Conservation (phyloP, 2,797 vertebrate genomes). For the Thaleichthys pacificus region DNA sequence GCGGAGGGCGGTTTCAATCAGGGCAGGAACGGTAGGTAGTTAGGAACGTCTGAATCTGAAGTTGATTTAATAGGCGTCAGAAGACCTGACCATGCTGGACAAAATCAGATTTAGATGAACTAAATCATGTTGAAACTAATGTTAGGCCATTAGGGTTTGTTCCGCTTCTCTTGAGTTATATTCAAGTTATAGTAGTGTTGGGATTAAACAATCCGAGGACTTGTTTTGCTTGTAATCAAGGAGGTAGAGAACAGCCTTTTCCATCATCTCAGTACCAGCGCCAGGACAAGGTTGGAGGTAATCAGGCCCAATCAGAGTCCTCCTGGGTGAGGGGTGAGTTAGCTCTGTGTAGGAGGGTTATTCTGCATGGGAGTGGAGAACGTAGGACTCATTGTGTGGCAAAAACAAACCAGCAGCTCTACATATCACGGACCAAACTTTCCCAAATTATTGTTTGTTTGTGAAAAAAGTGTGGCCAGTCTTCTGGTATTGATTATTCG, state of each 20-base stretch:
- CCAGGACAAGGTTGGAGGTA: slow-evolving; percentile 42
- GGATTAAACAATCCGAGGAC: slow-evolving; percentile 22
- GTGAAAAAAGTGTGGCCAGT: slow-evolving; percentile 26
- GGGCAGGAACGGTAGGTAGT: slow-evolving; percentile 7
- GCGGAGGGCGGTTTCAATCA: slow-evolving; percentile 48
- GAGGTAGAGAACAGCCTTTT: slow-evolving; percentile 38
- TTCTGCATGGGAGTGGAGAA: slow-evolving; percentile 19
- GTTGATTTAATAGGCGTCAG: too few species aligned
- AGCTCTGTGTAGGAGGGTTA: slow-evolving; percentile 25
- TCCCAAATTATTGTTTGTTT: slow-evolving; percentile 30
- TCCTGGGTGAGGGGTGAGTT: slow-evolving; percentile 32
- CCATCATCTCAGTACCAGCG: slow-evolving; percentile 35
- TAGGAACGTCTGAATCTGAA: slow-evolving; percentile 29
- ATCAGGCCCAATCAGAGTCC: slow-evolving; percentile 40
- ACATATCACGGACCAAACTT: slow-evolving; percentile 41
- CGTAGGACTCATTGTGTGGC: slow-evolving; percentile 18
- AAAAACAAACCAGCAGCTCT: slow-evolving; percentile 20
- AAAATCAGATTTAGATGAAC: too few species aligned
- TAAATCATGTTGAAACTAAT: too few species aligned
- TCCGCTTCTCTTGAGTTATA: slow-evolving; percentile 31
- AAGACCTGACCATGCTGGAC: neutral
- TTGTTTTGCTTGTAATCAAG: neutral
- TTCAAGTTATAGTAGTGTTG: slow-evolving; percentile 21
- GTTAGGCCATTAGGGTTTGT: too few species aligned
- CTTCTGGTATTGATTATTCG: slow-evolving; percentile 63